Conservation (phyloP, 2,888 invertebrate genomes). For the Chymomyza caudatula region DNA sequence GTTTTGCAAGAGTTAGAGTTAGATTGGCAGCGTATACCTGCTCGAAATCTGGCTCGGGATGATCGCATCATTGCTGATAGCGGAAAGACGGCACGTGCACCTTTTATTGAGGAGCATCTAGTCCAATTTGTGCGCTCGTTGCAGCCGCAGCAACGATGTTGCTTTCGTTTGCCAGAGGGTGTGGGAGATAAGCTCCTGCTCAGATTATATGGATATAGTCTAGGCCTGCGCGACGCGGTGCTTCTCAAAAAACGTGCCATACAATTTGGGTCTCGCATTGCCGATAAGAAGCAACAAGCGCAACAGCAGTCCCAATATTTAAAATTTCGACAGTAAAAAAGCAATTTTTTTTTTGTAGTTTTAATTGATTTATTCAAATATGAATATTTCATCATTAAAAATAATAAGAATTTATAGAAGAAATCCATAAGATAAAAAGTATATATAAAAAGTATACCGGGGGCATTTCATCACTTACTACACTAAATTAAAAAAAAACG, state of each 20-base stretch:
- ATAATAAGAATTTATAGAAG: too few relatives aligned
- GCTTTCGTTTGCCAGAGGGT: conserved; percentile 81
- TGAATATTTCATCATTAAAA: too few relatives aligned
- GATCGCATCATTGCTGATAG: conserved; percentile 95
- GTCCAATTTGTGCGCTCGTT: conserved; percentile 82
- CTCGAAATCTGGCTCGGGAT: conserved; percentile 95
- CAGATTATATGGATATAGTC: conserved; percentile 83
- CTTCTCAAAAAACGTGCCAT: conserved; percentile 93
- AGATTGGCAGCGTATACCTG: conserved; percentile 92
- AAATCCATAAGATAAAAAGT: too few relatives aligned
- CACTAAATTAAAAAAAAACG: too few relatives aligned
- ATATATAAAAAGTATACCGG: too few relatives aligned
- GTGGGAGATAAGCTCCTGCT: conserved; percentile 96
- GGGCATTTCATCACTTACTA: too few relatives aligned
- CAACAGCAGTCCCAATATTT: conserved; percentile 82
- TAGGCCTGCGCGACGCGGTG: conserved; percentile 83
- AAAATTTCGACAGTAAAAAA: neutral
- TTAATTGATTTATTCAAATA: too few relatives aligned
- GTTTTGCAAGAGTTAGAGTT: conserved; percentile 83
- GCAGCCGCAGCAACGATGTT: conserved; percentile 82
- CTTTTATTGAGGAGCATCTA: conserved; percentile 87
- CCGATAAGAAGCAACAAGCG: conserved; percentile 93
- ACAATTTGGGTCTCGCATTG: conserved; percentile 98
- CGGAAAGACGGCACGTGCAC: conserved; percentile 89
- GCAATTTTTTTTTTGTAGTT: conserved; percentile 7